Conservation (phyloP, 2,113 vertebrate species). For the Lophius piscatorius region DNA sequence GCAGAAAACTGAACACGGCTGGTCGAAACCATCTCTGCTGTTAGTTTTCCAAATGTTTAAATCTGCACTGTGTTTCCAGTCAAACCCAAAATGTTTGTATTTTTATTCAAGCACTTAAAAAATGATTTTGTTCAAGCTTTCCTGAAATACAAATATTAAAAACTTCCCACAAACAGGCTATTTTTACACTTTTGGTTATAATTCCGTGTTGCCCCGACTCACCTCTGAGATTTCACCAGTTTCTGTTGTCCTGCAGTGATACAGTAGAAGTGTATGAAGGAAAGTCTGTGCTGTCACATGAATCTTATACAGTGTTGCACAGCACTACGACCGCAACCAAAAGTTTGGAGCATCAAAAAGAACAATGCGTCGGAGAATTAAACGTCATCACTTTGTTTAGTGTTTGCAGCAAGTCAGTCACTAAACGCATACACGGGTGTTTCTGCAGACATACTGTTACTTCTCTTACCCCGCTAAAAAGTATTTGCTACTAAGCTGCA, state of each 20-base stretch:
- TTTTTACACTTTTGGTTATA: constrained; percentile 1
- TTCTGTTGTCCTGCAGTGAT: constrained; percentile 52
- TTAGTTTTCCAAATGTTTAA: constrained; percentile 8
- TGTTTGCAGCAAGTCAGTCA: constrained; percentile 12
- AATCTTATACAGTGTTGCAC: too few relatives aligned
- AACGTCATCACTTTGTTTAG: constrained; percentile 26
- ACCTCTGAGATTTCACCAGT: constrained; percentile 55
- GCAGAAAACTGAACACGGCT: constrained; percentile 20
- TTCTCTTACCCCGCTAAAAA: too few relatives aligned
- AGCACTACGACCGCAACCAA: too few relatives aligned
- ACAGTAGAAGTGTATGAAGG: constrained; percentile 71
- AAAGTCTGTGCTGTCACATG: constrained; percentile 26
- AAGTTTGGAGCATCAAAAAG: constrained; percentile 16
- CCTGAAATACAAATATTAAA: constrained; percentile 1
- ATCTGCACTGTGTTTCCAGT: constrained; percentile 55
- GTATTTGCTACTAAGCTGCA: too few relatives aligned
- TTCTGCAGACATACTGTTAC: too few relatives aligned
- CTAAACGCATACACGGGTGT: background rate
- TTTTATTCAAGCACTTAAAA: too few relatives aligned
- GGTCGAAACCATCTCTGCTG: constrained; percentile 2
- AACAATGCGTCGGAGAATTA: too few relatives aligned
- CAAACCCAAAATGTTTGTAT: constrained; percentile 19
- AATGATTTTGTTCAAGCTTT: constrained; percentile 51
- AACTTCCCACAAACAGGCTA: background rate
- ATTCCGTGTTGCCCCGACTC: constrained; percentile 33